A percentile compares a stretch with the other conserved stretches of the same genome.
Conservation (phyloP, 2,113 vertebrate genomes). For the Petroica traversi region DNA sequence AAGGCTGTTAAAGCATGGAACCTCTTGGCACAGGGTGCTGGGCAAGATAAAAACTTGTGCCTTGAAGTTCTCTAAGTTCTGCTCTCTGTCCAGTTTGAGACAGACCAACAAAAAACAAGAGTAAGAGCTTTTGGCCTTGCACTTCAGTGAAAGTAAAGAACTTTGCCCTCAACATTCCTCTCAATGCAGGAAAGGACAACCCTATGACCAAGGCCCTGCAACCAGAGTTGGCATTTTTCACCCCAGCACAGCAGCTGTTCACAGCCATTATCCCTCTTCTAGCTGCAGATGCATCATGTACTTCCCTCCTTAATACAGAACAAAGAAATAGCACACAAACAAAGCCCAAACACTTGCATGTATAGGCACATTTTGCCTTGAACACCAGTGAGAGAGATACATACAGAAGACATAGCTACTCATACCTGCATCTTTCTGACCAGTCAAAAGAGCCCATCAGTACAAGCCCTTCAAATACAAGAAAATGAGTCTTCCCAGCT, state of each 20-base stretch:
- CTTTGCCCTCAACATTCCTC: neutral
- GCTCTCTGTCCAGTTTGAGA: neutral
- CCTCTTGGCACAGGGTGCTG: neutral
- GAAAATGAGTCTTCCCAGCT: neutral
- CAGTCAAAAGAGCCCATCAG: neutral
- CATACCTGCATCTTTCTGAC: neutral
- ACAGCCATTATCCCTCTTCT: neutral
- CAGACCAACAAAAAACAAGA: neutral
- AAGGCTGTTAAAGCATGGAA: neutral
- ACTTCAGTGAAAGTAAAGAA: neutral
- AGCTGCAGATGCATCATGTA: neutral
- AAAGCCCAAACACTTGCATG: neutral
- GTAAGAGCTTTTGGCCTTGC: neutral
- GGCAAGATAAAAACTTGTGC: neutral
- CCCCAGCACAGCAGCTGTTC: neutral
- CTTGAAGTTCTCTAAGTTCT: neutral
- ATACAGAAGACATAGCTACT: neutral
- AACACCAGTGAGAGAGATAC: neutral
- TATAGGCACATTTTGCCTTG: neutral
- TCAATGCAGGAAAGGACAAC: neutral
- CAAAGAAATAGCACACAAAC: neutral
- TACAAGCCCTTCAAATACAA: no score
- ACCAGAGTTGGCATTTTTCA: neutral
- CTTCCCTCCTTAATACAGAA: rapidly evolving
- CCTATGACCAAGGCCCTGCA: neutral